Conservation (phyloP, 2,888 invertebrate species). For the Atethmia centrago region DNA sequence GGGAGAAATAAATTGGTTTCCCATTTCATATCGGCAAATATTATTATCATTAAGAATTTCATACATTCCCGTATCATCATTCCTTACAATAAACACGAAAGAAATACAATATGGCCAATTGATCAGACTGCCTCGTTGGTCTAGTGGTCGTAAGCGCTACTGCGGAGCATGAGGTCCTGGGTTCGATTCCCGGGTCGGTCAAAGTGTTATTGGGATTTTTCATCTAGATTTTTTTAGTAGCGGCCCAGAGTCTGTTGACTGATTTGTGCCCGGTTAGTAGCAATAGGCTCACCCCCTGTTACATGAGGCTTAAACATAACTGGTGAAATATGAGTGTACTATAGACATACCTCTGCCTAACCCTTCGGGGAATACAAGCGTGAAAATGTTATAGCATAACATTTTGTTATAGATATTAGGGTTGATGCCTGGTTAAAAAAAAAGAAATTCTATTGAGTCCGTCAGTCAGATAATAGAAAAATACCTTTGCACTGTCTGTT, state of each 20-base stretch:
- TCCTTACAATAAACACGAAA: not conserved
- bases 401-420: too few relatives aligned
- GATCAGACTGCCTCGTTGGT: not conserved
- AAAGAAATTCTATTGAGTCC: too few relatives aligned
- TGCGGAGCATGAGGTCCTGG: not conserved
- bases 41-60: not conserved
- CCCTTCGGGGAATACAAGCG: too few relatives aligned
- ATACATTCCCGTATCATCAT: not conserved
- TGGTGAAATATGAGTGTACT: not conserved
- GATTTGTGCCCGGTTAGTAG: too few relatives aligned
- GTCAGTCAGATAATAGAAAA: too few relatives aligned
- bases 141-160: too few relatives aligned
- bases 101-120: slow-evolving; percentile 1
- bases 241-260: too few relatives aligned
- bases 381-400: too few relatives aligned
- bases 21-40: slow-evolving; percentile 33
- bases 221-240: too few relatives aligned
- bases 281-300: not conserved
- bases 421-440: too few relatives aligned
- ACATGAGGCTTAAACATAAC: not conserved
- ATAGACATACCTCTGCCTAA: not conserved
- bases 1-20: slow-evolving; percentile 35
- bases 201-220: not conserved
- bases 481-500: not conserved
- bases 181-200: not conserved